Evolutionary conservation across 2,113 vertebrate species (phyloP).

Genomic region (Apodemus speciosus): DNA sequence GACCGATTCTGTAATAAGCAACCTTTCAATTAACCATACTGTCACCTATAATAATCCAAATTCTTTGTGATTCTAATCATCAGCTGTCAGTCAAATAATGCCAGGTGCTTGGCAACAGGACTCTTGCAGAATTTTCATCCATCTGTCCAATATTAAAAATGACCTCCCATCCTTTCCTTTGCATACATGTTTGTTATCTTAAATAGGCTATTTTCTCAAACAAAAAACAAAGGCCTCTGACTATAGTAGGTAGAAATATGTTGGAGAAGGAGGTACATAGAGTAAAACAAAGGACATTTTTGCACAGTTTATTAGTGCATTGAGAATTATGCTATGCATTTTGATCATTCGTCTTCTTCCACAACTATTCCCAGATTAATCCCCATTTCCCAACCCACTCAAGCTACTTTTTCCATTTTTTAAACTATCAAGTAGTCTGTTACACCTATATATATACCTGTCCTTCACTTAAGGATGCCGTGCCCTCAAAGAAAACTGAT

Average conservation of each 20-base stretch:
- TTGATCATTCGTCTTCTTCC: background rate
- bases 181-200: slow-evolving; percentile 50
- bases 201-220: slow-evolving; percentile 46
- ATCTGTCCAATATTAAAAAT: slow-evolving; percentile 68
- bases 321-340: background rate
- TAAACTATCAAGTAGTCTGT: background rate
- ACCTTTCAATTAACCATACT: slow-evolving; percentile 72
- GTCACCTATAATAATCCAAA: slow-evolving; percentile 73
- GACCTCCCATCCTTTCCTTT: slow-evolving; percentile 52
- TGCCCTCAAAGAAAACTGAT: background rate
- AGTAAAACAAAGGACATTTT: background rate
- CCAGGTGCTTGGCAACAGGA: slow-evolving; percentile 60
- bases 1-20: slow-evolving; percentile 65
- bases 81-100: slow-evolving; percentile 60
- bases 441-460: background rate
- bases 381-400: background rate
- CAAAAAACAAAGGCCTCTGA: background rate
- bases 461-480: too few relatives aligned
- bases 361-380: background rate
- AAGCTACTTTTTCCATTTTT: background rate
- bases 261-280: background rate
- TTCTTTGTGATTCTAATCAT: slow-evolving; percentile 70
- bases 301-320: background rate
- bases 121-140: slow-evolving; percentile 62
- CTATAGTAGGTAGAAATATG: background rate